Evolutionary conservation across 1,140 invertebrate genomes (phyloP).

Genomic region (Gryllus bimaculatus): DNA sequence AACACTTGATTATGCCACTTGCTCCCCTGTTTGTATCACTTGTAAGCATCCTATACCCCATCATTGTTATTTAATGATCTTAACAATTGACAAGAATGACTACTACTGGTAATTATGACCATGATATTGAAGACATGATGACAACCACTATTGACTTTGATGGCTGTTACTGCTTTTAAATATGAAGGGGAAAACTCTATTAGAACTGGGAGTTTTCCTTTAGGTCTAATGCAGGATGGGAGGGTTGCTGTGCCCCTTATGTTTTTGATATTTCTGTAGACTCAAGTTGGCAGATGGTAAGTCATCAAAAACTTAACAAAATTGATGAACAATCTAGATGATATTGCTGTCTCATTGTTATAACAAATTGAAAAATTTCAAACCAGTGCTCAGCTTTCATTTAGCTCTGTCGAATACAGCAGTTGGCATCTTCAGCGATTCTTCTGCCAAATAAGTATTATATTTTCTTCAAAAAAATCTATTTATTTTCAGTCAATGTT

Average conservation of each 20-base stretch:
- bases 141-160: neutral
- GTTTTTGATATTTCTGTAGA: neutral
- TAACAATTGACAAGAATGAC: neutral
- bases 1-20: no score
- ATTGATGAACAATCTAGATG: neutral
- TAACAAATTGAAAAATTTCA: neutral
- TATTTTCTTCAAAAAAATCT: slow-evolving; percentile 18
- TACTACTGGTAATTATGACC: neutral
- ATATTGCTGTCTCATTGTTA: neutral
- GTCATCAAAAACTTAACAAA: neutral
- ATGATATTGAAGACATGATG: neutral
- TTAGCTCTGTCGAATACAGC: slow-evolving; percentile 17
- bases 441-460: slow-evolving; percentile 21
- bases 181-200: neutral
- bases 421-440: slow-evolving; percentile 19
- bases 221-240: neutral
- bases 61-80: neutral
- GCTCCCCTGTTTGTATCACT: neutral
- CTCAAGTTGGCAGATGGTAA: neutral
- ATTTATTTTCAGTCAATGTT: slow-evolving; percentile 25
- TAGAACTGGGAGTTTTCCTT: neutral
- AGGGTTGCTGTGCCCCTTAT: neutral
- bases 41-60: neutral
- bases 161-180: neutral
- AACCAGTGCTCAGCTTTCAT: slow-evolving; percentile 14